Conservation (phyloP, 2,888 invertebrate genomes). For the Parapristionchus giblindavisi region DNA sequence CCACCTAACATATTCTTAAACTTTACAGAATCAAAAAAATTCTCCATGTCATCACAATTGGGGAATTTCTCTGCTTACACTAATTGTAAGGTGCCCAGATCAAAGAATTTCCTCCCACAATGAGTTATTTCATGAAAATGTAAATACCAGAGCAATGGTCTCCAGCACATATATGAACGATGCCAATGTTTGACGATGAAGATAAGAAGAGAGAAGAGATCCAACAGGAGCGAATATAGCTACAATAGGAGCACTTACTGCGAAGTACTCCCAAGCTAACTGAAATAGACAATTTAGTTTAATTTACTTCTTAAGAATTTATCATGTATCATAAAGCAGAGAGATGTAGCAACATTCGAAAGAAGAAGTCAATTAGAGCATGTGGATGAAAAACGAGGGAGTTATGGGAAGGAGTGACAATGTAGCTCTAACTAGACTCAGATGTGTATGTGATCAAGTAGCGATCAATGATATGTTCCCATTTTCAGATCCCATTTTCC, state of each 20-base stretch:
- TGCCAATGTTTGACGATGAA: constrained; percentile 59
- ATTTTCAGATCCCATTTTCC: no score
- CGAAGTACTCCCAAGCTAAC: constrained; percentile 60
- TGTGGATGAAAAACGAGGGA: no score
- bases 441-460: no score
- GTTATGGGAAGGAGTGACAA: no score
- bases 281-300: background rate
- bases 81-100: no score
- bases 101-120: background rate
- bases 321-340: background rate
- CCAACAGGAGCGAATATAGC: constrained; percentile 60
- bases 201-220: constrained; percentile 53
- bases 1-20: background rate
- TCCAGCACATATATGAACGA: constrained; percentile 56
- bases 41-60: background rate
- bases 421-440: no score
- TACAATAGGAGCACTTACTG: constrained; percentile 48
- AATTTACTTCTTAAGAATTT: background rate
- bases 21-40: background rate
- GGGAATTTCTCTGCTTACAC: no score
- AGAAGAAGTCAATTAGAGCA: no score
- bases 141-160: constrained; percentile 31
- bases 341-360: no score
- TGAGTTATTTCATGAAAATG: background rate
- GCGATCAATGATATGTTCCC: no score